Conservation (phyloP, 1,140 invertebrate species). For the Drosophila lini region DNA sequence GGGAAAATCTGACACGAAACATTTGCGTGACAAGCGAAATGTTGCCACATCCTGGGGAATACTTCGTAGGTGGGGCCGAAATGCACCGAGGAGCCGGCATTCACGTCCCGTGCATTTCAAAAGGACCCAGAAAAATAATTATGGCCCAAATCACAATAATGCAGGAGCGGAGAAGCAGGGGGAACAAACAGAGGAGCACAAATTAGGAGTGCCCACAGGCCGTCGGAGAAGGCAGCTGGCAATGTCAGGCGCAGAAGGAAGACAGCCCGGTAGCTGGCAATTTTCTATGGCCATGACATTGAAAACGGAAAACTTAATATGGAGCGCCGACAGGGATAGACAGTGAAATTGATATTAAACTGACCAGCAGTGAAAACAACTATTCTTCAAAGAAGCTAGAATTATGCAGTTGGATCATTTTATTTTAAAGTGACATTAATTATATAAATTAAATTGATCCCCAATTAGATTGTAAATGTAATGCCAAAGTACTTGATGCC, state of each 20-base stretch:
- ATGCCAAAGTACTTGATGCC: too few relatives aligned
- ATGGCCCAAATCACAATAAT: conserved; percentile 59
- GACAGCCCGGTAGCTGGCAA: conserved; percentile 10
- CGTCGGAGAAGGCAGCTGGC: not conserved
- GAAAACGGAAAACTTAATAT: conserved; percentile 36
- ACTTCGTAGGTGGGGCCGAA: not conserved
- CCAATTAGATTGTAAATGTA: too few relatives aligned
- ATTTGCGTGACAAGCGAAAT: conserved; percentile 74
- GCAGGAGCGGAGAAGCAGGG: conserved; percentile 8
- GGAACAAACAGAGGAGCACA: conserved; percentile 13
- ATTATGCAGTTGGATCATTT: too few relatives aligned
- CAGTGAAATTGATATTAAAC: conserved; percentile 5
- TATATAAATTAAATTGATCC: too few relatives aligned
- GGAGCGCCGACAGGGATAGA: not conserved
- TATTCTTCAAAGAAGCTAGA: not conserved
- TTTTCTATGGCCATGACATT: conserved; percentile 48
- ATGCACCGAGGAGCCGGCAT: not conserved
- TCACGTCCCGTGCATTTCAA: conserved; percentile 36
- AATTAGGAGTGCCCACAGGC: conserved; percentile 45
- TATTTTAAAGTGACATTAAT: too few relatives aligned
- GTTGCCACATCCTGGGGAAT: conserved; percentile 35
- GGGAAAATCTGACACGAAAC: conserved; percentile 75
- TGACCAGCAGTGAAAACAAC: not conserved
- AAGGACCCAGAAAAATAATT: conserved; percentile 61
- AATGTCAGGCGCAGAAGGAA: conserved; percentile 42